phyloP scores from a whole-genome alignment of 35 echinoderm and acorn worm genomes.

The Ptychodera flava region DNA sequence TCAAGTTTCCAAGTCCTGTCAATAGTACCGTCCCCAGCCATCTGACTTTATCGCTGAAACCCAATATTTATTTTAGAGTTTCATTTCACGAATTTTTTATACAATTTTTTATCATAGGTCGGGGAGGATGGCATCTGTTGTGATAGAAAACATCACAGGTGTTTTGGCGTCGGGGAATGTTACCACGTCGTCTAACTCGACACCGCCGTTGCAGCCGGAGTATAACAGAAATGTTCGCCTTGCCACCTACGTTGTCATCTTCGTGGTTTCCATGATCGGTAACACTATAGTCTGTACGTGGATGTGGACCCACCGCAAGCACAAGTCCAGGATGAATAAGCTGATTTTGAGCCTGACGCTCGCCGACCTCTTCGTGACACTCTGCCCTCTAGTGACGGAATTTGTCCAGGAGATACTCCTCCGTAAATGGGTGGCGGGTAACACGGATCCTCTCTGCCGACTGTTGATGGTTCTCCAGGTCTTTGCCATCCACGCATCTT shows the following conservation, averaged over 20 bases:
- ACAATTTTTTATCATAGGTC: no score
- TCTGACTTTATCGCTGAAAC: no score
- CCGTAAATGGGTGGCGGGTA: neutral
- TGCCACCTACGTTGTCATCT: neutral
- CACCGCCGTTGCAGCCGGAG: neutral
- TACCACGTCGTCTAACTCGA: neutral
- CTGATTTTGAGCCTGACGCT: neutral
- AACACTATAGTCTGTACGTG: neutral
- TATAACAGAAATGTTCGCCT: neutral
- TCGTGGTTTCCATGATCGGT: neutral
- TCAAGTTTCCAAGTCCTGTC: no score
- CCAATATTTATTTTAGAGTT: no score
- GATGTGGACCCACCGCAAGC: neutral
- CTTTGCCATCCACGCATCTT: no score
- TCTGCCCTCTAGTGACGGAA: neutral
- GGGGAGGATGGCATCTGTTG: no score
- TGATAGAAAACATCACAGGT: neutral
- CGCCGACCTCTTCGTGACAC: neutral
- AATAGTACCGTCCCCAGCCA: no score
- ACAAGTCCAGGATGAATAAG: neutral
- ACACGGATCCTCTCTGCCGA: neutral
- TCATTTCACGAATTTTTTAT: no score
- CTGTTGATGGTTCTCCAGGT: neutral
- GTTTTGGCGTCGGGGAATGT: neutral
- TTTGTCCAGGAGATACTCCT: slow-evolving; percentile 2